Evolutionary conservation across 2,888 invertebrate species (phyloP), one percentile per base, ranked within the genome.

Genomic region (Luperina nickerlii): DNA sequence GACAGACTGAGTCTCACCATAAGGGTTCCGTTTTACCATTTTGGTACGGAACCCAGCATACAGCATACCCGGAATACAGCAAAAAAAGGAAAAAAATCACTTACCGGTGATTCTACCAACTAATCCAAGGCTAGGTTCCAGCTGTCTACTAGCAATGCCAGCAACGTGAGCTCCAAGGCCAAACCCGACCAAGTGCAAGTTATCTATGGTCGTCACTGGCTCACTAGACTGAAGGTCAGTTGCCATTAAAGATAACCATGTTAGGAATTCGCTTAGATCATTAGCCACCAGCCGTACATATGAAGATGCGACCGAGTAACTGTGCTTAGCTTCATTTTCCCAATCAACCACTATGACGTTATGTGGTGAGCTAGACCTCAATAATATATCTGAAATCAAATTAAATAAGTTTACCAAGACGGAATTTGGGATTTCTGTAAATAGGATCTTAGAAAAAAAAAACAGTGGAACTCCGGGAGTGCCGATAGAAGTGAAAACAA

Each of bases 91-190:
- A 15, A 18, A 1, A 1, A 20, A n/a, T 9, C 7, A 65, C 57
- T 83, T 8, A 83, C 81, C 84, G 6, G 70, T 78, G 15, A 81
- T 81, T 78, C 84, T 81, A 15, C 65, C 69, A 42, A 83, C 20
- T 32, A 18, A 0, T 65, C 81, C 74, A 18, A 5, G 11, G 11
- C 27, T 20, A 8, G 5, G 2, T 1, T 11, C 20, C 5, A 77
- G 18, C 11, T 54, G 18, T 20, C 80, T 75, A 57, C 76, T 48
- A 45, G 76, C 82, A 24, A 68, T 77, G 7, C 81, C 81, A 0
- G 65, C 81, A 20, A 81, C n/a, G 15, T 81, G 83, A 32, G 81
- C 81, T 42, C 81, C 81, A 13, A 81, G 81, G 8, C 32, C 69
- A 65, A 81, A 81, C 1, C 81, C 81, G 1, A 83, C 83, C 32